Evolutionary conservation across 2,797 vertebrate genomes (phyloP), one percentile per base, ranked within the genome.

Genomic region (Peromyscus attwateri): DNA sequence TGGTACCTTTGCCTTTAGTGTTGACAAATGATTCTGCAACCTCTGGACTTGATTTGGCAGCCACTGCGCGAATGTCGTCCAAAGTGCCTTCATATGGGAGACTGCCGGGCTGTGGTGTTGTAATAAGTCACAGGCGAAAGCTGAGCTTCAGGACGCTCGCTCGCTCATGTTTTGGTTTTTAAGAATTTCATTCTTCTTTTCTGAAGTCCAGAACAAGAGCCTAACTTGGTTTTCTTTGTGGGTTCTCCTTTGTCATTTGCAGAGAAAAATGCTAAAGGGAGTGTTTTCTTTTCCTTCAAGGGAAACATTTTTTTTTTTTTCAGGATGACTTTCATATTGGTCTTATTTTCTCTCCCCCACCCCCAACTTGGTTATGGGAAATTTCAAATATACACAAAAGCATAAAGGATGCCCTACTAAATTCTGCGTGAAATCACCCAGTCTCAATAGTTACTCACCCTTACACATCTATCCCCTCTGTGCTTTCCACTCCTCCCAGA

Each of bases 21-120:
- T 94, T 95, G 95, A 97, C 96, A 95, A 96, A 89, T 94, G 83
- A 94, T 96, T 87, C 95, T 46, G 91, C 96, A 98, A 95, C 94
- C 95, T 96, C 92, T 96, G 94, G 95, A 94, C 83, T 91, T 94
- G 52, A 91, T 92, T 93, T 93, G 94, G 92, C 94, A 89, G 93
- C 70, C 13, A 43, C 80, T 11, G 14, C 2, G 0, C 0, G 21
- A 81, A 57, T 25, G 64, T 75, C 4, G 5, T 97, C 95, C 73
- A 92, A 52, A 92, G 66, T 43, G 55, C 81, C 77, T 77, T 94
- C 55, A 0, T 46, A 77, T 40, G 80, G 87, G 83, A 77, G 89
- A 81, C 40, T 14, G 8, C 71, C 0, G 60, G 64, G 89, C 76
- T 93, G 92, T 94, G 73, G 68, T 7, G 1, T 25, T 91, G 57